Evolutionary conservation across 2,888 invertebrate species (phyloP).

Genomic region (Torymus texanus): DNA sequence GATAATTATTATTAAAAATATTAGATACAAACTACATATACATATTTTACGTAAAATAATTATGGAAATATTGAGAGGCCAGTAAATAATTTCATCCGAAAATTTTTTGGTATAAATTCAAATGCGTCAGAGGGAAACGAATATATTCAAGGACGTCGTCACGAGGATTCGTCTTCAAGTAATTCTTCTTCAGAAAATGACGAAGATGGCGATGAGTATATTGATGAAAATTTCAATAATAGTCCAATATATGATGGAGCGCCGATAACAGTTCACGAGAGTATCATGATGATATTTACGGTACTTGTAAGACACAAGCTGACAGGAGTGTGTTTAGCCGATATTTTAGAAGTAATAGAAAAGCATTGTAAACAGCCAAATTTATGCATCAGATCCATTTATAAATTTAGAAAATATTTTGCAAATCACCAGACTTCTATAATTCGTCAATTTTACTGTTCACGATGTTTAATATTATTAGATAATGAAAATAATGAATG

Average conservation of each 20-base stretch:
- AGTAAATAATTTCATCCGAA: too few species aligned
- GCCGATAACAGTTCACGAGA: not conserved
- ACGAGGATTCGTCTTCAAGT: too few species aligned
- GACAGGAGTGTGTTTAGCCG: not conserved
- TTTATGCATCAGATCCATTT: not conserved
- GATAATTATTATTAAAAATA: too few species aligned
- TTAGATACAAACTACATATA: too few species aligned
- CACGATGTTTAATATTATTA: too few species aligned
- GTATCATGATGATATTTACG: not conserved
- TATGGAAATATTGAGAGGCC: too few species aligned
- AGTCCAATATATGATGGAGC: not conserved
- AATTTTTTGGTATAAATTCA: too few species aligned
- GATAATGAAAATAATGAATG: too few species aligned
- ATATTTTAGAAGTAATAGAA: not conserved
- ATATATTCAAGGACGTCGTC: too few species aligned
- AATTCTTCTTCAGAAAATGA: not conserved
- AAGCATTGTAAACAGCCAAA: not conserved
- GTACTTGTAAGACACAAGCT: not conserved
- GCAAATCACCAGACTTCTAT: not conserved
- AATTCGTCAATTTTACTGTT: slow-evolving; percentile 4
- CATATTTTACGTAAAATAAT: too few species aligned
- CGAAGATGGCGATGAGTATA: not conserved
- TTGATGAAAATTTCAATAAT: not conserved
- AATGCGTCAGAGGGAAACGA: too few species aligned
- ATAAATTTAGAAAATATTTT: slow-evolving; percentile 1